These are phyloP conservation scores for Altica lythri DNA, from an alignment of 2,888 invertebrate genomes.

Conservation along the genomic window DNA sequence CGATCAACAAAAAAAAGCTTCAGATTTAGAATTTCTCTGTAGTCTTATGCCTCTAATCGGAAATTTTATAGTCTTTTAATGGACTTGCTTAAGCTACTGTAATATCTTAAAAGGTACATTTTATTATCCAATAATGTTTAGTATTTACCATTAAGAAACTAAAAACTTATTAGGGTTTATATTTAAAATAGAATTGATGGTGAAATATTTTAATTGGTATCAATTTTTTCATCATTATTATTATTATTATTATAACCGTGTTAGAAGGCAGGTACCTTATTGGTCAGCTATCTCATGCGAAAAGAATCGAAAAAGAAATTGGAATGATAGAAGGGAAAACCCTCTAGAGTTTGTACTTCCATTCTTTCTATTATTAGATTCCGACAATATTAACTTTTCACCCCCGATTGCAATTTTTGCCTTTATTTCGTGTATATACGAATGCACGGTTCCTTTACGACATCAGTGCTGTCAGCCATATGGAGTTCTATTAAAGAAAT, in stretches of 20 bases:
- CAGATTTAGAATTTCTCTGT: background rate
- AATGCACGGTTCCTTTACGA: constrained; percentile 11
- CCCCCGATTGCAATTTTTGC: constrained; percentile 17
- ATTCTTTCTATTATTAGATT: constrained; percentile 27
- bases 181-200: too few species aligned
- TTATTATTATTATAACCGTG: too few species aligned
- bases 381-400: constrained; percentile 25
- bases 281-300: too few species aligned
- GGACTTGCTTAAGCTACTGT: background rate
- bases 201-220: too few species aligned
- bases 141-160: too few species aligned
- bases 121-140: background rate
- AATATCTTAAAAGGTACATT: background rate
- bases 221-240: too few species aligned
- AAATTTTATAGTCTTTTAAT: constrained; percentile 4
- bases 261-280: too few species aligned
- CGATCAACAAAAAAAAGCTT: background rate
- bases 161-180: too few species aligned
- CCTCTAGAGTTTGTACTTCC: constrained; percentile 21
- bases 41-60: background rate
- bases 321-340: constrained; percentile 22
- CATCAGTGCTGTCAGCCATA: constrained; percentile 10
- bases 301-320: constrained; percentile 29
- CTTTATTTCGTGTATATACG: constrained; percentile 11
- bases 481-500: constrained; percentile 18